Conservation (phyloP, 2,797 vertebrate species). For the Poeciliopsis paucimaculata region DNA sequence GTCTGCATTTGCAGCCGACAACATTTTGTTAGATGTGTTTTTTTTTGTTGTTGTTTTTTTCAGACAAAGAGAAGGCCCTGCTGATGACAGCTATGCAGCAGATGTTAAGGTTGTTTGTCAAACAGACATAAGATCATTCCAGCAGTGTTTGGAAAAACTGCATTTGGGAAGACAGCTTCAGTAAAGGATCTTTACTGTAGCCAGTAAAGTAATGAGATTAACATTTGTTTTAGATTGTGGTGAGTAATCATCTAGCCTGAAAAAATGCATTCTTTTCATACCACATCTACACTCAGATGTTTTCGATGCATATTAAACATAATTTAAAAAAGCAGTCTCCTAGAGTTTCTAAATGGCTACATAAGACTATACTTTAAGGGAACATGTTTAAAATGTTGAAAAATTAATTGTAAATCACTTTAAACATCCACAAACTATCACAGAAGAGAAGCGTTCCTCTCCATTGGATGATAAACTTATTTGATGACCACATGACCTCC, state of each 20-base stretch:
- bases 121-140: slow-evolving; percentile 31
- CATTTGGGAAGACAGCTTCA: slow-evolving; percentile 8
- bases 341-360: neutral
- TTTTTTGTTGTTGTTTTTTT: slow-evolving; percentile 4
- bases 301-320: neutral
- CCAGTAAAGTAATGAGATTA: neutral
- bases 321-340: neutral
- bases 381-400: neutral
- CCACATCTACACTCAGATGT: neutral
- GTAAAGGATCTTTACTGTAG: neutral
- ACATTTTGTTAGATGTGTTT: slow-evolving; percentile 19
- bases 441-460: neutral
- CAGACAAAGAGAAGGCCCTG: slow-evolving; percentile 10
- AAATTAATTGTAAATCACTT: neutral
- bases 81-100: slow-evolving; percentile 24
- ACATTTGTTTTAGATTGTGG: slow-evolving; percentile 5
- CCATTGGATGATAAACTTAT: slow-evolving; percentile 4
- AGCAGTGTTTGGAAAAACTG: slow-evolving; percentile 12
- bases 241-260: neutral
- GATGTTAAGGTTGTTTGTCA: slow-evolving; percentile 36
- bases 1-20: neutral
- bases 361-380: neutral
- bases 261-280: slow-evolving; percentile 1
- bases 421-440: neutral
- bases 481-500: slow-evolving; percentile 26